Conservation (phyloP, 2,113 vertebrate genomes). For the Callopanchax toddi region DNA sequence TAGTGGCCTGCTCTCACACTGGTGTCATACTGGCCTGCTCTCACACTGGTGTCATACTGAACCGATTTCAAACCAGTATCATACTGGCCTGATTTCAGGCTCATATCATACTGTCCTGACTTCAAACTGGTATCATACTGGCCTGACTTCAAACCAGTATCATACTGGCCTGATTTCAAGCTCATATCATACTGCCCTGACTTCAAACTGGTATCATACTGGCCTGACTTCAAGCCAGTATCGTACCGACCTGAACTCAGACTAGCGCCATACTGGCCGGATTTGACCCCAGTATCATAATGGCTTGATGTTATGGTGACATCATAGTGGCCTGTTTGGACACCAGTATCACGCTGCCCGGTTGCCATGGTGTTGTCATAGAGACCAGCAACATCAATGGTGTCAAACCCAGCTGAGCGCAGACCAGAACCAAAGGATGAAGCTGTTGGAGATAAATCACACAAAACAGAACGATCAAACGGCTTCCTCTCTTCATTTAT, state of each 20-base stretch:
- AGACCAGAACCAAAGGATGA: constrained; percentile 41
- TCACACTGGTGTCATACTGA: constrained; percentile 16
- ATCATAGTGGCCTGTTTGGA: constrained; percentile 43
- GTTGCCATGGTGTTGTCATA: constrained; percentile 43
- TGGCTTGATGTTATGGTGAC: constrained; percentile 25
- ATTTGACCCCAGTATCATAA: constrained; percentile 21
- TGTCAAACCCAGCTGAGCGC: constrained; percentile 44
- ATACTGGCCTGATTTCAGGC: constrained; percentile 33
- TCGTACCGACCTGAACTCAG: constrained; percentile 14
- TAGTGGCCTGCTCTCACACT: constrained; percentile 17
- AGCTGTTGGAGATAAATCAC: constrained; percentile 36
- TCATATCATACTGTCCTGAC: constrained; percentile 22
- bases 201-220: constrained; percentile 10
- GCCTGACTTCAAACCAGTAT: background rate
- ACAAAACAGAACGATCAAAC: no score
- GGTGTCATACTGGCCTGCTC: constrained; percentile 22
- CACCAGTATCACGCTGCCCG: constrained; percentile 5
- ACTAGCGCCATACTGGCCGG: constrained; percentile 30
- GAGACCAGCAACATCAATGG: constrained; percentile 44
- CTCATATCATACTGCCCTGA: constrained; percentile 20
- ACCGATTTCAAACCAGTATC: constrained; percentile 16
- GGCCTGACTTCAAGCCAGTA: constrained; percentile 11
- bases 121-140: constrained; percentile 31
- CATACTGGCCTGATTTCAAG: constrained; percentile 35
- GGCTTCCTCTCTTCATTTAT: no score